phyloP scores from a whole-genome alignment of 2,113 vertebrate genomes.

The Antechinus flavipes region DNA sequence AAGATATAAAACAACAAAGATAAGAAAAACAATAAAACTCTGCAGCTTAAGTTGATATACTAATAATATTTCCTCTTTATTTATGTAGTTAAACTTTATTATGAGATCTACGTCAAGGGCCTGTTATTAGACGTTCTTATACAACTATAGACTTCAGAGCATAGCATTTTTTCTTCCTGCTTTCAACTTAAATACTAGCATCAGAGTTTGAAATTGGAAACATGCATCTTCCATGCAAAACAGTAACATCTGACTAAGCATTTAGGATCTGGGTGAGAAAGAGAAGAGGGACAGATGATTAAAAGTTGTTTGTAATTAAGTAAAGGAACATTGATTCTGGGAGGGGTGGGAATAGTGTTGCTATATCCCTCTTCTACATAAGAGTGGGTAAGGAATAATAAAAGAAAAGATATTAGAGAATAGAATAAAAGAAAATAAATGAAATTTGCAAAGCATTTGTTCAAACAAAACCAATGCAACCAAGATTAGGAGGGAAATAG shows the following conservation, averaged over 20 bases:
- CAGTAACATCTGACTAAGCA: background rate
- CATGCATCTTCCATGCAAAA: constrained; percentile 13
- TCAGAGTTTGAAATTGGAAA: background rate
- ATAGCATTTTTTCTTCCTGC: background rate
- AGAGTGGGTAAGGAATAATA: background rate
- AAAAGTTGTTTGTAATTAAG: no score
- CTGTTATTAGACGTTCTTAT: background rate
- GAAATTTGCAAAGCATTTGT: background rate
- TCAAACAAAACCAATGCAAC: background rate
- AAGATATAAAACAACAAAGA: background rate
- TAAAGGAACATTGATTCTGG: no score
- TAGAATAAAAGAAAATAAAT: background rate
- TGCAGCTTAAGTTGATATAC: background rate
- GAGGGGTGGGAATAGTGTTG: no score
- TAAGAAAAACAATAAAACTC: background rate
- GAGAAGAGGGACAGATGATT: background rate
- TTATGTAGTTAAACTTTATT: background rate
- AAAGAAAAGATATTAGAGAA: background rate
- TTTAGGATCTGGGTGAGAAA: background rate
- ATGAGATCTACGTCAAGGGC: background rate
- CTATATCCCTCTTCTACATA: no score
- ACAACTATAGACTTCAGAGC: background rate
- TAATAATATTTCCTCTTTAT: background rate
- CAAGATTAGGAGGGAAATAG: background rate
- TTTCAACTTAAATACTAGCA: background rate